These are phyloP conservation scores for Hexactinellida sp. DNA, from an alignment of 37 sponge, comb jelly and placozoan genomes.

Conservation along the genomic window DNA sequence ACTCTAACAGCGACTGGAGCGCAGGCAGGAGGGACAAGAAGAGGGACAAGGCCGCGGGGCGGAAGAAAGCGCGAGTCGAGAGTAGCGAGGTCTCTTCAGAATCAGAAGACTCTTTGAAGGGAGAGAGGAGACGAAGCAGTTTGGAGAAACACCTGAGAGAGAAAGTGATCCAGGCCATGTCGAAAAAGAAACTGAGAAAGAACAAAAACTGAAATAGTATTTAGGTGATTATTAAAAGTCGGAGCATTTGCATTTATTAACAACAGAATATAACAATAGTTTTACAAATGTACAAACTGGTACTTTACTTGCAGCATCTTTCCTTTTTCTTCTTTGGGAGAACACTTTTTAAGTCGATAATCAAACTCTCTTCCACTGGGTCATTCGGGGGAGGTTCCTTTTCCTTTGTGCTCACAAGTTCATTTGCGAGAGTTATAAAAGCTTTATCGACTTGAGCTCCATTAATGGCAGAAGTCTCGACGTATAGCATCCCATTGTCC, in stretches of 20 bases:
- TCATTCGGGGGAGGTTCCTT: background rate
- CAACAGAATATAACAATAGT: background rate
- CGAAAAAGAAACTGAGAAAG: background rate
- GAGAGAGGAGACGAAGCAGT: background rate
- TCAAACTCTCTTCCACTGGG: background rate
- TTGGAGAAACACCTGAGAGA: conserved; percentile 1
- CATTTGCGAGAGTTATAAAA: background rate
- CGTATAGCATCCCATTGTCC: background rate
- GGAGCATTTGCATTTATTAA: background rate
- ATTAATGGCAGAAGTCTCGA: background rate
- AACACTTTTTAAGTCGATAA: background rate
- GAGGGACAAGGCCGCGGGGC: background rate
- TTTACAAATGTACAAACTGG: background rate
- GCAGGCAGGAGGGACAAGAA: background rate
- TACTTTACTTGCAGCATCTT: background rate
- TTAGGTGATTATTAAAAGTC: background rate
- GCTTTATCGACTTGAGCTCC: background rate
- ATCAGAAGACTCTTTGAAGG: background rate
- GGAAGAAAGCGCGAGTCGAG: background rate
- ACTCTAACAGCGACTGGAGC: background rate
- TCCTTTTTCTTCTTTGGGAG: background rate
- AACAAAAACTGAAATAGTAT: background rate
- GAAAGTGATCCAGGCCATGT: background rate
- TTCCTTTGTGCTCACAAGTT: background rate
- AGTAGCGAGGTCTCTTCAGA: background rate